Base-by-base conservation (phyloP, 1,140 invertebrate species). In the Trachymyrmex cornetzi region DNA sequence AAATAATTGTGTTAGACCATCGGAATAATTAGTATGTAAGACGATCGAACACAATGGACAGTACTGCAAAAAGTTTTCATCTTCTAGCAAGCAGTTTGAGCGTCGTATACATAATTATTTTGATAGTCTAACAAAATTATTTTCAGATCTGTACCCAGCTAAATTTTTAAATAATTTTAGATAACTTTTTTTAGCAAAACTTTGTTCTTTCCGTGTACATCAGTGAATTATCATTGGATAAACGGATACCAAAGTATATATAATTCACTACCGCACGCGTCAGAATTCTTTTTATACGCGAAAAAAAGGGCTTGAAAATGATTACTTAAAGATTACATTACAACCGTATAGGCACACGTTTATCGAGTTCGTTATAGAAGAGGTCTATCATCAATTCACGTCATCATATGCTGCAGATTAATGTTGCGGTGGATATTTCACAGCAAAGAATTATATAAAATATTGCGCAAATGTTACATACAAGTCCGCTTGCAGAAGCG, bases 391-490 rank as follows among this genome's bases (percentile, higher is more conserved):
- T 48, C 22, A 50, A 24, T 79, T 79, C 30, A 30, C 30, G 38
- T 75, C 55, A 61, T 55, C 24, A 19, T 30, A 30, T n/a, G 19
- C 24, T 34, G 27, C 12, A 3, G n/a, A 81, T 81, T 55, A 69
- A 80, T 63, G 27, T 61, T 63, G 19, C 57, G 3, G 30, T 9
- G 11, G 6, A 27, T 24, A 38, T 61, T 61, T 63, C 38, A 16
- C 75, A 48, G 27, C 24, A 57, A 50, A 24, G 50, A 71, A 81
- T 69, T 81, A 69, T 27, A 81, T 57, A 71, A 81, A 38, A 44
- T 50, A n/a, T 72, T 72, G 11, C 66, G 53, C 12, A 72, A 72
- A 81, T 38, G 30, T 72, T 55, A 69, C 19, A 38, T 27, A 14
- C 34, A 27, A 27, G n/a, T 71, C 63, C 53, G 22, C 34, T 72